A percentile compares a stretch with the other conserved stretches of the same genome.
Evolutionary conservation across 2,888 invertebrate species (phyloP).

Genomic region (Campoplex capitator): DNA sequence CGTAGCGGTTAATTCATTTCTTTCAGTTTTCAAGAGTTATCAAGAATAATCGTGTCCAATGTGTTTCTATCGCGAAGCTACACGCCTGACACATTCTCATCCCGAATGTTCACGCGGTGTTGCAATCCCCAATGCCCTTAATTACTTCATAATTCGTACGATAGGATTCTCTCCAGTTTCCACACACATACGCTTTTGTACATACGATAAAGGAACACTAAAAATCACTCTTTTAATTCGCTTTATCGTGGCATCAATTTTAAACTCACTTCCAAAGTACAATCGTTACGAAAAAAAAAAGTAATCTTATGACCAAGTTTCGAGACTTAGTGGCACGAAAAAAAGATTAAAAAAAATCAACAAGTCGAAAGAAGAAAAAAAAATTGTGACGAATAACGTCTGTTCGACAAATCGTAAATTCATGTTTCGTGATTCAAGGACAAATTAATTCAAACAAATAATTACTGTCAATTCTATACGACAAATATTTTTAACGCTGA

Average conservation of each 20-base stretch:
- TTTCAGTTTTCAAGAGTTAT: background rate
- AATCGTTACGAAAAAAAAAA: background rate
- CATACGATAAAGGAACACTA: background rate
- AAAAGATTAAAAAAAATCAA: background rate
- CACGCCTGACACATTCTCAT: background rate
- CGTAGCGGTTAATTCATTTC: background rate
- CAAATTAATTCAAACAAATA: background rate
- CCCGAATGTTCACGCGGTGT: background rate
- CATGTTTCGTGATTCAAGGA: background rate
- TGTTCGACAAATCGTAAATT: no score
- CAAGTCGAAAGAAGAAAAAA: background rate
- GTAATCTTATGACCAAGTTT: background rate
- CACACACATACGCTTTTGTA: background rate
- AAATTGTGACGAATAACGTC: no score
- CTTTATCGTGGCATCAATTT: background rate
- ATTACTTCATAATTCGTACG: constrained; percentile 40
- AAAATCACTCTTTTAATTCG: background rate
- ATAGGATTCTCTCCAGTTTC: constrained; percentile 16
- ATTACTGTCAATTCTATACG: background rate
- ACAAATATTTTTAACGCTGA: background rate
- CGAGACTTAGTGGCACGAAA: background rate
- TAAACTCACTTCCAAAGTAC: background rate
- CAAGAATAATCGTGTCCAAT: background rate
- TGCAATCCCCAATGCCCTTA: constrained; percentile 25
- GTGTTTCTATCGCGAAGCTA: background rate